Evolutionary conservation across 2,113 vertebrate species (phyloP).

Genomic region (Caretta caretta): DNA sequence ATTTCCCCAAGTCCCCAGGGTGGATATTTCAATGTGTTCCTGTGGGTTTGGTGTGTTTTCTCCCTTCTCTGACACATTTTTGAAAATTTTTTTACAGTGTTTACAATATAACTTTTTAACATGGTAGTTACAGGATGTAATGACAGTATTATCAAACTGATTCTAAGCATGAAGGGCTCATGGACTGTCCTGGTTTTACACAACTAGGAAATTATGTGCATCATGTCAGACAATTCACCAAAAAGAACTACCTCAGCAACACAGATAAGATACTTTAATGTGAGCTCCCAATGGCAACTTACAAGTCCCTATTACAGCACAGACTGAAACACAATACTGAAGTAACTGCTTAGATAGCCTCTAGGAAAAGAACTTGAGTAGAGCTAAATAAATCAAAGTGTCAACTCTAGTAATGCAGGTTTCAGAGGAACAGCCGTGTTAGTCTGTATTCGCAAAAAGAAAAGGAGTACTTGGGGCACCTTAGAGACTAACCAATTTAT

Average conservation of each 20-base stretch:
- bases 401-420: neutral
- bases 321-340: neutral
- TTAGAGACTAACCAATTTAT: no score
- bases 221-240: neutral
- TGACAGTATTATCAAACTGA: neutral
- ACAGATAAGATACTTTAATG: neutral
- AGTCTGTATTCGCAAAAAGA: no score
- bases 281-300: neutral
- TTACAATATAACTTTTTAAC: neutral
- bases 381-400: neutral
- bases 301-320: neutral
- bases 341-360: neutral
- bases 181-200: neutral
- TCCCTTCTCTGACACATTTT: neutral
- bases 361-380: neutral
- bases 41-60: neutral
- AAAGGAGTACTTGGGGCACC: no score
- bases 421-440: no score
- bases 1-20: rapidly evolving
- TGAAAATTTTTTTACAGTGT: neutral
- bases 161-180: neutral
- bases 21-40: neutral
- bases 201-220: neutral
- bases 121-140: neutral
- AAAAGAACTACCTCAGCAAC: neutral